phyloP scores from a whole-genome alignment of 2,888 invertebrate genomes.

The Andrena praecox region DNA sequence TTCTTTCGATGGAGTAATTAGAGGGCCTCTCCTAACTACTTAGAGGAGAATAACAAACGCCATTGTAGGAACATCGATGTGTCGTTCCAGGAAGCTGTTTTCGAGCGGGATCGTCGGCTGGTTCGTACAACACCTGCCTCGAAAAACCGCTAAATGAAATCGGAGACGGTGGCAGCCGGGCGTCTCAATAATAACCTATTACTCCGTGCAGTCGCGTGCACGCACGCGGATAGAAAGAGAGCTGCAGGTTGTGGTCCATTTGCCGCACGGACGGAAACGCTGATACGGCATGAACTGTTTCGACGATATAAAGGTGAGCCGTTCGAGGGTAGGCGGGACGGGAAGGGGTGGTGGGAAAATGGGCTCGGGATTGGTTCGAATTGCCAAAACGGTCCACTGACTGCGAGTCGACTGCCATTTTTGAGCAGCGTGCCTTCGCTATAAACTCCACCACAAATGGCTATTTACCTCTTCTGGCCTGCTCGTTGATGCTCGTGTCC shows the following conservation, averaged over 20 bases:
- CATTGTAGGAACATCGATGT: background rate
- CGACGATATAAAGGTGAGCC: slow-evolving; percentile 50
- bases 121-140: background rate
- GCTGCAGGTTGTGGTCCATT: slow-evolving; percentile 45
- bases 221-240: slow-evolving; percentile 19
- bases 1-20: background rate
- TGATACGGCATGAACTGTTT: slow-evolving; percentile 50
- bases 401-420: slow-evolving; percentile 61
- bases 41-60: background rate
- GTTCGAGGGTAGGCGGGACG: slow-evolving; percentile 4
- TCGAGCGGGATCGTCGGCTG: background rate
- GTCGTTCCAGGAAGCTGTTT: background rate
- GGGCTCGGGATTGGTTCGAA: slow-evolving; percentile 63
- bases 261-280: slow-evolving; percentile 43
- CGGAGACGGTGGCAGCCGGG: background rate
- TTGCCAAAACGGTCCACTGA: slow-evolving; percentile 69
- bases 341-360: slow-evolving; percentile 5
- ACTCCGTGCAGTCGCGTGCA: background rate
- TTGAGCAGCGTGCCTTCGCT: slow-evolving; percentile 62
- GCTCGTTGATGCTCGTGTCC: slow-evolving; percentile 39
- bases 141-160: background rate
- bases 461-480: slow-evolving; percentile 67
- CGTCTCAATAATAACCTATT: slow-evolving; percentile 42
- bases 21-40: too few species aligned
- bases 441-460: slow-evolving; percentile 68